Conservation (phyloP, 2,888 invertebrate species). For the Drosophila anceps region DNA sequence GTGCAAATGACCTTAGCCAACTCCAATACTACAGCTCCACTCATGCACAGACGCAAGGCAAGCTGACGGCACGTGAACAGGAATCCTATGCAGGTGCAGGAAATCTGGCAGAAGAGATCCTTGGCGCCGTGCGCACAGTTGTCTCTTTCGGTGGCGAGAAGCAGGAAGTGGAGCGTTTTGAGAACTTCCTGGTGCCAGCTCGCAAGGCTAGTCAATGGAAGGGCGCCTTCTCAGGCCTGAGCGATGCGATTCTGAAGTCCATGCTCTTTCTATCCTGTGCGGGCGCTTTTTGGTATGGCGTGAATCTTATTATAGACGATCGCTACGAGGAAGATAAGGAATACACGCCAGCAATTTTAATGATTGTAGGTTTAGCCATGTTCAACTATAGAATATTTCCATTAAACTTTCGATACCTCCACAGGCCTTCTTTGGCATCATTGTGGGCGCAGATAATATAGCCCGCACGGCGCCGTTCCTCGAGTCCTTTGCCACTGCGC, state of each 20-base stretch:
- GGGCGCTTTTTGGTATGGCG: slow-evolving; percentile 93
- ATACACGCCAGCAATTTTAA: slow-evolving; percentile 90
- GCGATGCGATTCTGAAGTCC: slow-evolving; percentile 90
- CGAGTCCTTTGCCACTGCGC: slow-evolving; percentile 90
- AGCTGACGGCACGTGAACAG: slow-evolving; percentile 88
- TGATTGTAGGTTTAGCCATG: slow-evolving; percentile 87
- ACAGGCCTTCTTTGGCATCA: slow-evolving; percentile 89
- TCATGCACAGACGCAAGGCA: slow-evolving; percentile 88
- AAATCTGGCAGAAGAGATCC: slow-evolving; percentile 91
- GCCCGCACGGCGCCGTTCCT: slow-evolving; percentile 91
- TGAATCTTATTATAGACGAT: slow-evolving; percentile 89
- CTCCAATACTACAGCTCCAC: not conserved
- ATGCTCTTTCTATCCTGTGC: slow-evolving; percentile 91
- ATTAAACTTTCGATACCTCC: not conserved
- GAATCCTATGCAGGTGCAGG: slow-evolving; percentile 92
- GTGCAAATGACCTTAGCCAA: not conserved
- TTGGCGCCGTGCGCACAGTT: slow-evolving; percentile 91
- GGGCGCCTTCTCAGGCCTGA: slow-evolving; percentile 89
- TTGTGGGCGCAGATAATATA: slow-evolving; percentile 92
- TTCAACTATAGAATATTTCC: fast-evolving
- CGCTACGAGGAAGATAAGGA: slow-evolving; percentile 87
- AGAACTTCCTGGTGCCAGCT: slow-evolving; percentile 87
- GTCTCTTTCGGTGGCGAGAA: slow-evolving; percentile 92
- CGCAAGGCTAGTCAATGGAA: slow-evolving; percentile 88
- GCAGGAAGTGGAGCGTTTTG: slow-evolving; percentile 89